phyloP scores from a whole-genome alignment of 2,113 vertebrate species.

The Nibea coibor region DNA sequence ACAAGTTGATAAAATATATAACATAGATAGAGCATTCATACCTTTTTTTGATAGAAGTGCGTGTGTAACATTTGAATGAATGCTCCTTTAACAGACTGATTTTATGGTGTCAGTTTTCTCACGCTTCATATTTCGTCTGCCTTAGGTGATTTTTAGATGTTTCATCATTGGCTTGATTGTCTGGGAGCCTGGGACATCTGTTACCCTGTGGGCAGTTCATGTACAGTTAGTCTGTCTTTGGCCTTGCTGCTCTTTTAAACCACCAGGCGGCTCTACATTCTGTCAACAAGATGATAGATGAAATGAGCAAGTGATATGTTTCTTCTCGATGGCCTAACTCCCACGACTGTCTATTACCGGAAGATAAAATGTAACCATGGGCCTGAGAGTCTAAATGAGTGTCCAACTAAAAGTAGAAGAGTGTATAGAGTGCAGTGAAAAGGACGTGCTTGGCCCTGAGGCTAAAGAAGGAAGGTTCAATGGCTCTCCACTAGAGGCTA shows the following conservation, averaged over 20 bases:
- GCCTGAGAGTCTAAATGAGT: conserved; percentile 18
- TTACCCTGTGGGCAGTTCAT: neutral
- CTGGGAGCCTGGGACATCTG: neutral
- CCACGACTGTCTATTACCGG: conserved; percentile 45
- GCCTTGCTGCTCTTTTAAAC: conserved; percentile 20
- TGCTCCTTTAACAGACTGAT: neutral
- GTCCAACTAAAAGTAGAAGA: conserved; percentile 16
- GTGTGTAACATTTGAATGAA: neutral
- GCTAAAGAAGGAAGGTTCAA: conserved; percentile 30
- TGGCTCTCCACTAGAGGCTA: conserved; percentile 18
- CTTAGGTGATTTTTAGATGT: neutral
- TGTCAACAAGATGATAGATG: conserved; percentile 37
- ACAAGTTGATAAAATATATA: no score
- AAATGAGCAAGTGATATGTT: conserved; percentile 39
- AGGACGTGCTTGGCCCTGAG: conserved; percentile 28
- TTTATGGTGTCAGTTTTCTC: neutral
- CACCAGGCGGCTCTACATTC: conserved; percentile 38
- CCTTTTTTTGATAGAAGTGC: no score
- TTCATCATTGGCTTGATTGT: conserved; percentile 1
- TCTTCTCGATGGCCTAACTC: conserved; percentile 21
- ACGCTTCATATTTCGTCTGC: neutral
- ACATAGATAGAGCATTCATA: no score
- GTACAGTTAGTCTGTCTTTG: neutral
- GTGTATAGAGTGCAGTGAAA: conserved; percentile 24
- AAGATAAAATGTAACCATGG: conserved; percentile 38